A percentile compares a stretch with the other conserved stretches of the same genome.
These are phyloP conservation scores for Eurytoma californica DNA, from an alignment of 2,888 invertebrate genomes.

Conservation along the genomic window DNA sequence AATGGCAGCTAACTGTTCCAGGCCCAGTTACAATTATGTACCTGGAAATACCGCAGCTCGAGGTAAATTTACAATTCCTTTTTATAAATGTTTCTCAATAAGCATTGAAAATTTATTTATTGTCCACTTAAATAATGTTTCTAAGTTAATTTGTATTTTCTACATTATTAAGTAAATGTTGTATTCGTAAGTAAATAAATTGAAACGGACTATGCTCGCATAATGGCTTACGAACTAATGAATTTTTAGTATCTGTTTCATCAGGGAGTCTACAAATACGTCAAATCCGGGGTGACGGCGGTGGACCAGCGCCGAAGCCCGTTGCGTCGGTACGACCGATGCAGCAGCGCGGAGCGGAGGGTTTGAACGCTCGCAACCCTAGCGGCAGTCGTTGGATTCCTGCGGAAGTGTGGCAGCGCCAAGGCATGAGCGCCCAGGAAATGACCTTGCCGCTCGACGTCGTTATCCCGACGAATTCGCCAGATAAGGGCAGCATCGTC, in stretches of 20 bases:
- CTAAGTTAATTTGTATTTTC: not conserved
- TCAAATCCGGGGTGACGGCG: constrained; percentile 78
- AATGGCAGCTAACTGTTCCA: constrained; percentile 83
- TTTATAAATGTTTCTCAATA: constrained; percentile 28
- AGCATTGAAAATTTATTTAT: not conserved
- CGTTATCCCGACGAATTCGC: constrained; percentile 93
- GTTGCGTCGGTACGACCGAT: constrained; percentile 87
- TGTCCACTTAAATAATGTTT: not conserved
- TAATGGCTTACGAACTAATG: constrained; percentile 32
- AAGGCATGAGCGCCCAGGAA: constrained; percentile 96
- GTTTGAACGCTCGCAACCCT: constrained; percentile 76
- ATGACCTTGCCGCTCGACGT: constrained; percentile 95
- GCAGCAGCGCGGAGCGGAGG: constrained; percentile 78
- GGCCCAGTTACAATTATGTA: constrained; percentile 77
- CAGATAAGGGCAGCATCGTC: constrained; percentile 91
- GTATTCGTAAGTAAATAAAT: not conserved
- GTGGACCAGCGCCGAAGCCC: constrained; percentile 80
- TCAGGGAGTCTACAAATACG: constrained; percentile 77
- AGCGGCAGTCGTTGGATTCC: constrained; percentile 84
- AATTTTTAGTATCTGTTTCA: constrained; percentile 54
- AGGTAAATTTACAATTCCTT: constrained; percentile 61
- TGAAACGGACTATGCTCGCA: not conserved
- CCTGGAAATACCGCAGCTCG: constrained; percentile 73
- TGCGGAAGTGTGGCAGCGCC: constrained; percentile 92
- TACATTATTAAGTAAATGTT: not conserved